phyloP scores from a whole-genome alignment of 2,888 invertebrate species.

The Biston stratarius region DNA sequence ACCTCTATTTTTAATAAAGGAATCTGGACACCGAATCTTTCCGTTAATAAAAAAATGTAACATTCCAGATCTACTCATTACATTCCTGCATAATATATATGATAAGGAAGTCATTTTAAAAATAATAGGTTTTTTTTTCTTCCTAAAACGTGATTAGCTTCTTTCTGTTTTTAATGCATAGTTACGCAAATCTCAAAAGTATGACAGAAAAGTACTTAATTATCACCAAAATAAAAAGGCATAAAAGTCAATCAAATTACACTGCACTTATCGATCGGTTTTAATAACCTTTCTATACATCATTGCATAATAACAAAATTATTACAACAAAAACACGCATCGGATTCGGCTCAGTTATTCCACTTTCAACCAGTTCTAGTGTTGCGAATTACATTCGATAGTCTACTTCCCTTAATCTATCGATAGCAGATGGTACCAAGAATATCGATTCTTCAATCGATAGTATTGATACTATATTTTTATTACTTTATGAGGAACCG shows the following conservation, averaged over 20 bases:
- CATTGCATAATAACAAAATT: conserved; percentile 57
- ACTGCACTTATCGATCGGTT: conserved; percentile 6
- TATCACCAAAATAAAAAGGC: conserved; percentile 15
- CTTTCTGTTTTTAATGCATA: conserved; percentile 10
- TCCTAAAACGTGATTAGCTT: no score
- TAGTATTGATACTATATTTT: no score
- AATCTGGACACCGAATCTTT: conserved; percentile 36
- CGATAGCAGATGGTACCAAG: no score
- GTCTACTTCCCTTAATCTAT: no score
- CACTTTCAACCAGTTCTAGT: no score
- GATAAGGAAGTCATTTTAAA: conserved; percentile 54
- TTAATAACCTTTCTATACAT: conserved; percentile 24
- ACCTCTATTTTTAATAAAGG: conserved; percentile 47
- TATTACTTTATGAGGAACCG: no score
- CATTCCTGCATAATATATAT: conserved; percentile 56
- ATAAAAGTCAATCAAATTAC: conserved; percentile 25
- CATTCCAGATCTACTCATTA: conserved; percentile 56
- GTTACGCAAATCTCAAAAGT: conserved; percentile 31
- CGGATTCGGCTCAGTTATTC: background rate
- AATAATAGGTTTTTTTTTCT: conserved; percentile 4
- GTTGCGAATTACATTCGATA: no score
- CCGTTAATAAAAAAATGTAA: conserved; percentile 57
- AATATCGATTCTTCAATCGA: no score
- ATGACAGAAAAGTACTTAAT: conserved; percentile 34
- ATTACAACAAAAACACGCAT: conserved; percentile 28